Base-by-base conservation (phyloP, 2,888 invertebrate species). In the Tetragnatha montana region DNA sequence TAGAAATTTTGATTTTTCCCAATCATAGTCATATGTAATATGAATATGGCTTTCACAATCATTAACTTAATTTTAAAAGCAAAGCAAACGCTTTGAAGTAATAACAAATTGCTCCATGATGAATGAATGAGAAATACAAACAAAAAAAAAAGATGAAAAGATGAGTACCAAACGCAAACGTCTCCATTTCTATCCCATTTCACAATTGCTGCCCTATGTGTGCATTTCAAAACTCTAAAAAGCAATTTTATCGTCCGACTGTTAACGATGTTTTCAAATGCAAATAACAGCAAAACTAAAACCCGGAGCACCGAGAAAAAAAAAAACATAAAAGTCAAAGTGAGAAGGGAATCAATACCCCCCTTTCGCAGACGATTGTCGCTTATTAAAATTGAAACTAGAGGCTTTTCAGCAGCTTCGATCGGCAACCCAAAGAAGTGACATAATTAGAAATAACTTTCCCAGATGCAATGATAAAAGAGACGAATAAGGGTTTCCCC, bases 401-500 rank as follows among this genome's bases (percentile, higher is more conserved):
- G 81, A 81, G 51, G 51, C n/a, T 21, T 68, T 73, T 47, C 73
- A 22, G 22, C 8, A 19, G 7, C 19, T 73, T 81, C 75, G 75
- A 81, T 87, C 87, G 75, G 8, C 80, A 19, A 12, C 21, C 14
- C 50, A 75, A 83, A 80, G 70, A 81, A 69, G 81, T 70, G 82
- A 88, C 81, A 82, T 82, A 88, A 88, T 81, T 88, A 88, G 87
- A 88, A 88, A 88, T 88, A 88, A 88, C 87, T 88, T 81, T 82
- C 76, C 81, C 70, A 88, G 82, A 88, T 71, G 87, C 87, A 88
- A 82, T 88, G 87, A 88, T 88, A 88, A 82, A 88, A 88, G 81
- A 47, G 81, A 69, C 81, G 81, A 88, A 88, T 88, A 88, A 82
- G 87, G 71, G 71, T 60, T 51, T 19, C 60, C 78, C 50, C 82